Base-by-base conservation (phyloP, 1,140 invertebrate genomes). In the Platorchestia sp. region DNA sequence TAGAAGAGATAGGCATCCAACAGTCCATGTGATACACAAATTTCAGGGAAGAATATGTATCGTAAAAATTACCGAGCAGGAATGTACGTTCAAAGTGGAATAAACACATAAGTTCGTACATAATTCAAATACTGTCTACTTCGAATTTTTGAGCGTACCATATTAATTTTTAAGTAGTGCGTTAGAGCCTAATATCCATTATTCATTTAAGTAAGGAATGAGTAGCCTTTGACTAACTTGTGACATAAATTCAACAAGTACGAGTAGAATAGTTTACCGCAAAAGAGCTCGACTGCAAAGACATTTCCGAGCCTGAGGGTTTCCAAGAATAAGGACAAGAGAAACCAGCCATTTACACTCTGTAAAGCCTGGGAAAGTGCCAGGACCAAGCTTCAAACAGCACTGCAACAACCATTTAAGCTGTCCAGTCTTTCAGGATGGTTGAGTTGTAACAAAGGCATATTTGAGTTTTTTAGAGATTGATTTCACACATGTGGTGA, bases 311-410 rank as follows among this genome's bases (percentile, higher is more conserved):
- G 59, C 27, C 87, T 89, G 87, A 22, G 41, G 87, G 41, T 75
- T 75, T 42, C 87, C 10, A 89, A 3, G 87, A 42, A 89, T 42
- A 89, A 89, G 87, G 87, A 89, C 87, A 89, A 6, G 41, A 44
- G 45, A 36, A 93, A 93, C 91, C 45, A 14, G 5, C 45, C 45
- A 93, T 93, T 93, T 45, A 44, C 6, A 40, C 41, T 93, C 41
- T 93, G 91, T 44, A 93, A 93, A 93, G 91, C 91, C 91, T 93
- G 91, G 91, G 91, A 93, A 93, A 93, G 91, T 45, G 91, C 36
- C 45, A n/a, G 3, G 87, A 42, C 42, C 43, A 27, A 27, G 41
- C 14, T 41, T 44, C 41, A 89, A 44, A 89, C 41, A 89, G 36
- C 87, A 89, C 87, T 41, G 43, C 43, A 42, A 89, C 87, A 51